These are phyloP conservation scores for Ridgeia piscesae DNA, from an alignment of 1,140 invertebrate genomes.

Conservation along the genomic window DNA sequence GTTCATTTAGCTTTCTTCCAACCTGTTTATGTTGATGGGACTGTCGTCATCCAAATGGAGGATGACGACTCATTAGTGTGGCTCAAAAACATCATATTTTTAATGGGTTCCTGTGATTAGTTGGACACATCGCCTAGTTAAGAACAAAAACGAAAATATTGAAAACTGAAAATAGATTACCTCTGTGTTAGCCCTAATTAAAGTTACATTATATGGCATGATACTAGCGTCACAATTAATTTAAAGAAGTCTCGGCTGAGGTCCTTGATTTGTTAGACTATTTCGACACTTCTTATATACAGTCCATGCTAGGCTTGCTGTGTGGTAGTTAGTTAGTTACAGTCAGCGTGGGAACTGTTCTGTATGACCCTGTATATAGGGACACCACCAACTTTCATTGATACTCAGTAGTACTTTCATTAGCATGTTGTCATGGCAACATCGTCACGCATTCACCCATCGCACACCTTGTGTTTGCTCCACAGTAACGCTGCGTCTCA, in stretches of 20 bases:
- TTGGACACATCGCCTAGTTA: no score
- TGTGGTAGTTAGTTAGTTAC: not conserved
- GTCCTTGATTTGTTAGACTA: not conserved
- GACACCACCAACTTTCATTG: not conserved
- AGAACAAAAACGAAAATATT: no score
- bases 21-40: no score
- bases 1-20: no score
- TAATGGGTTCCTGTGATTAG: no score
- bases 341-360: not conserved
- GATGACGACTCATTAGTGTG: no score
- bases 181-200: not conserved
- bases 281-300: not conserved
- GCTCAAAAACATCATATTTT: no score
- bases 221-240: not conserved
- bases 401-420: not conserved
- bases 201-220: not conserved
- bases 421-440: not conserved
- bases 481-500: not conserved
- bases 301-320: not conserved
- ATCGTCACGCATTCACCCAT: not conserved
- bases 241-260: not conserved
- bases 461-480: not conserved
- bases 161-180: no score
- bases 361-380: not conserved
- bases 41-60: no score